Evolutionary conservation across 1,140 invertebrate genomes (phyloP).

Genomic region (Heliconius nattereri): DNA sequence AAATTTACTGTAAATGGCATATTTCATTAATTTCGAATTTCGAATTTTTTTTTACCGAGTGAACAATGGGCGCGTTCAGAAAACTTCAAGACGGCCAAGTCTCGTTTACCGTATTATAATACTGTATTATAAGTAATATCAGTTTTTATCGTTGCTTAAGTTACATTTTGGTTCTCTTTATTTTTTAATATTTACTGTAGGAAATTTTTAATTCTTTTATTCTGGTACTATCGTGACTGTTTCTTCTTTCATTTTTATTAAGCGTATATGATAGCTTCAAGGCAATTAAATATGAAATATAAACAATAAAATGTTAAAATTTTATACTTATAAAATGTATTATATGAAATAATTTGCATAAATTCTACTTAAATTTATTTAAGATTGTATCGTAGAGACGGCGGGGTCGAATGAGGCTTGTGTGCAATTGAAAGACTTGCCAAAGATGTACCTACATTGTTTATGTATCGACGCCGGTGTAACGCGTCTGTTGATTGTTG

Average conservation of each 20-base stretch:
- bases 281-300: not conserved
- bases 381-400: conserved; percentile 22
- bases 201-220: not conserved
- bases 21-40: too few relatives aligned
- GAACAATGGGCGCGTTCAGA: too few relatives aligned
- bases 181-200: not conserved
- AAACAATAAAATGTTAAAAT: not conserved
- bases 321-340: not conserved
- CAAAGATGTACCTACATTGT: conserved; percentile 71
- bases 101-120: too few relatives aligned
- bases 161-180: conserved; percentile 5
- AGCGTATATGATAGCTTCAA: not conserved
- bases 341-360: not conserved
- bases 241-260: not conserved
- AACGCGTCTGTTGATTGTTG: conserved; percentile 69
- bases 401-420: conserved; percentile 38
- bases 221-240: not conserved
- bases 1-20: too few relatives aligned
- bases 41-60: too few relatives aligned
- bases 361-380: conserved; percentile 41
- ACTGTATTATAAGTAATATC: not conserved
- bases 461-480: conserved; percentile 56
- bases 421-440: conserved; percentile 60
- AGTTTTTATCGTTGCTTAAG: not conserved
- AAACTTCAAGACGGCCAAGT: too few relatives aligned